A percentile compares a stretch with the other conserved stretches of the same genome.
phyloP scores from a whole-genome alignment of 2,888 invertebrate genomes.

The Saturnia pavonia region DNA sequence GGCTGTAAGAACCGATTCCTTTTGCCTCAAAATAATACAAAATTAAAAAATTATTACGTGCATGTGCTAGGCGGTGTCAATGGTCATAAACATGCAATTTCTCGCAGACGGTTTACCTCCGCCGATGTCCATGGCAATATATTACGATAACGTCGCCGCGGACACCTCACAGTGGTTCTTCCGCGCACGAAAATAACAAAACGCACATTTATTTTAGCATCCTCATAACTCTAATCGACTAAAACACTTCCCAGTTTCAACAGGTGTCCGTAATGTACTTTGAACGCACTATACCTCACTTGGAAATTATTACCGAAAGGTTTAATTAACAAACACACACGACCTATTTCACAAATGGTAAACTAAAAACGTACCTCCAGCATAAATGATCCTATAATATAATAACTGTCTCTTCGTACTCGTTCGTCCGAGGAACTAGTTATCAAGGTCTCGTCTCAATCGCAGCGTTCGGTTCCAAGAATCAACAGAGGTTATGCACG shows the following conservation, averaged over 20 bases:
- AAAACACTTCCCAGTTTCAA: constrained; percentile 58
- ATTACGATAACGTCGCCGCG: constrained; percentile 54
- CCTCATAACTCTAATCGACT: constrained; percentile 60
- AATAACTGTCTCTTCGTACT: constrained; percentile 74
- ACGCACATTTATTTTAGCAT: constrained; percentile 69
- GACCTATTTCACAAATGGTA: constrained; percentile 64
- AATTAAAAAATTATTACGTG: constrained; percentile 47
- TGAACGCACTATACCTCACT: constrained; percentile 67
- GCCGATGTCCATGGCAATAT: constrained; percentile 74
- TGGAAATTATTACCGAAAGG: constrained; percentile 43
- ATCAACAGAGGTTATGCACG: constrained; percentile 64
- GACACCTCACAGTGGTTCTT: constrained; percentile 67
- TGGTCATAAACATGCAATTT: constrained; percentile 65
- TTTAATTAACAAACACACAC: constrained; percentile 56
- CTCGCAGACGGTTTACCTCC: constrained; percentile 73
- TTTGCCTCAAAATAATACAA: constrained; percentile 28
- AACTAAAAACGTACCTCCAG: constrained; percentile 80
- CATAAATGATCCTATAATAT: constrained; percentile 80
- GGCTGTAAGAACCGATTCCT: constrained; percentile 42
- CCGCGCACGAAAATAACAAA: constrained; percentile 62
- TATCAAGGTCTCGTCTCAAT: constrained; percentile 80
- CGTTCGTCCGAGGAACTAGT: constrained; percentile 79
- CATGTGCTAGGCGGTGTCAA: constrained; percentile 62
- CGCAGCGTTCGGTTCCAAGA: constrained; percentile 74
- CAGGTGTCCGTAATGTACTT: constrained; percentile 54